Conservation (phyloP, 2,113 vertebrate species). For the Lethenteron reissneri region DNA sequence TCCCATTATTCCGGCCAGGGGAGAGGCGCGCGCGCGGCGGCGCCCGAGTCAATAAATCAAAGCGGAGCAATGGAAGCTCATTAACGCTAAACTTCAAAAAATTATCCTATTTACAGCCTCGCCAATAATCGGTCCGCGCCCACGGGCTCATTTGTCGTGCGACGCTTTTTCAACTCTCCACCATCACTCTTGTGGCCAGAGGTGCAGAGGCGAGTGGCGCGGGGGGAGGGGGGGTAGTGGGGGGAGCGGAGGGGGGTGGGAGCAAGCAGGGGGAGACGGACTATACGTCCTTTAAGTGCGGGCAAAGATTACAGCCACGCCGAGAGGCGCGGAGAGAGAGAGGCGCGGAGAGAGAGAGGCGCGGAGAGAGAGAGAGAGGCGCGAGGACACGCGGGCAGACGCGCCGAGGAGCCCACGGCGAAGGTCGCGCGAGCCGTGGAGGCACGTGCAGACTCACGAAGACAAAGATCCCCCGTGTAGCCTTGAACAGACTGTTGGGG, state of each 20-base stretch:
- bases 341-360: no score
- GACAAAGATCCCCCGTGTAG: no score
- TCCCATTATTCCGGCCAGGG: slow-evolving; percentile 22
- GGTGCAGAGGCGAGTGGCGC: background rate
- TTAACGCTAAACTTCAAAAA: slow-evolving; percentile 26
- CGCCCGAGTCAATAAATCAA: slow-evolving; percentile 26
- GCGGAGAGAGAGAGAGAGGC: no score
- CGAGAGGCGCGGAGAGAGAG: no score
- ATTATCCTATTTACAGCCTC: slow-evolving; percentile 24
- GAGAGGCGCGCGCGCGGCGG: slow-evolving; percentile 17
- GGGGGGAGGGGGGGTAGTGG: background rate
- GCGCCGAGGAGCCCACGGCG: no score
- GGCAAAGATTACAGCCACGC: no score
- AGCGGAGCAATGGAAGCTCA: slow-evolving; percentile 18
- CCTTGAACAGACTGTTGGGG: no score
- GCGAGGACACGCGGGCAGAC: no score
- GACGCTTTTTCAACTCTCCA: slow-evolving; percentile 1
- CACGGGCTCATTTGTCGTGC: slow-evolving; percentile 3
- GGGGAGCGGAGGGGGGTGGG: background rate
- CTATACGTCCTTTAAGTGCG: no score
- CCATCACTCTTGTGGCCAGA: background rate
- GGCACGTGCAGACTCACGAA: no score
- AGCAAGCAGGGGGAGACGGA: background rate
- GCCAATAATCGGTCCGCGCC: slow-evolving; percentile 15
- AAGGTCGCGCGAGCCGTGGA: no score